Percentiles rank a stretch among this genome's conserved stretches.
Conservation (phyloP, 2,113 vertebrate species). For the Thryonomys swinderianus region DNA sequence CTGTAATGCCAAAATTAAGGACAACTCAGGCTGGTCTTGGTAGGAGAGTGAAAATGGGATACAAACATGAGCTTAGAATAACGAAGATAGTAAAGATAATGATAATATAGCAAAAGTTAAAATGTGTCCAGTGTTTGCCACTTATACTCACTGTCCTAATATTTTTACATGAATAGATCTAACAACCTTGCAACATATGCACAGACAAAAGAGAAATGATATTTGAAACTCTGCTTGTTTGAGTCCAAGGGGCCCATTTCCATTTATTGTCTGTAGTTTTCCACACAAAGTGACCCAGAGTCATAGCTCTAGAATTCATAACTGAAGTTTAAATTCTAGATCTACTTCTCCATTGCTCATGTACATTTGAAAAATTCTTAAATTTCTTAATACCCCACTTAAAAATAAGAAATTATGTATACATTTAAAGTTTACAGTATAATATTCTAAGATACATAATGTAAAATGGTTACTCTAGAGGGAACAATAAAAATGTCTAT, state of each 20-base stretch:
- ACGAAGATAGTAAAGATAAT: not conserved
- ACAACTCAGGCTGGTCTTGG: not conserved
- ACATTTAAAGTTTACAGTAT: not conserved
- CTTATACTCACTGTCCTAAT: not conserved
- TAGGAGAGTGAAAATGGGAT: not conserved
- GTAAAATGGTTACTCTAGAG: not conserved
- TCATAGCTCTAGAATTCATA: not conserved
- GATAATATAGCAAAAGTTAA: not conserved
- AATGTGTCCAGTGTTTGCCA: not conserved
- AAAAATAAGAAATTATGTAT: not conserved
- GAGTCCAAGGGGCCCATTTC: not conserved
- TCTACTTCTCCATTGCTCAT: not conserved
- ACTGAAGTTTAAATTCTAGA: not conserved
- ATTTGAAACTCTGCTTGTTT: not conserved
- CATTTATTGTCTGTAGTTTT: not conserved
- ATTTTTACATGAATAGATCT: not conserved
- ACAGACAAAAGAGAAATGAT: not conserved
- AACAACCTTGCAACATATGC: not conserved
- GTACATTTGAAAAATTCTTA: not conserved
- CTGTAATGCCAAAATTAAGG: not conserved
- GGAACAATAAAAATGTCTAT: not conserved
- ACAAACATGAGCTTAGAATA: not conserved
- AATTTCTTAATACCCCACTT: not conserved
- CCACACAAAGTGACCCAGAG: not conserved
- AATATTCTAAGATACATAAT: not conserved